Evolutionary conservation across 2,797 vertebrate species (phyloP).

Genomic region (Enteromius argenteus): DNA sequence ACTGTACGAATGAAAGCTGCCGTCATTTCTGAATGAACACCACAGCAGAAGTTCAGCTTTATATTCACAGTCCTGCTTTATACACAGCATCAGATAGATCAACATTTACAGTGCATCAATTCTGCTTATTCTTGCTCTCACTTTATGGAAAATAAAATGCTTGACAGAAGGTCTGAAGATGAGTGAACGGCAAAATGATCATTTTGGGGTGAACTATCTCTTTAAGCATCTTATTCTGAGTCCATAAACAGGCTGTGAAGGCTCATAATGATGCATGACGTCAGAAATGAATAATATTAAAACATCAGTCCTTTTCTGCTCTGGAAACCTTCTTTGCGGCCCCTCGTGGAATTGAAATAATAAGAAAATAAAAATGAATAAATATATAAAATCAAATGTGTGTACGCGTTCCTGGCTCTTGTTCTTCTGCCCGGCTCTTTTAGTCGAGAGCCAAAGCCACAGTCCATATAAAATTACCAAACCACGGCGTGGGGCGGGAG

Average conservation of each 20-base stretch:
- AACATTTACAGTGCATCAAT: neutral
- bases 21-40: neutral
- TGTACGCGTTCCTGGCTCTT: slow-evolving; percentile 56
- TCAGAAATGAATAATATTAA: slow-evolving; percentile 9
- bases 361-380: slow-evolving; percentile 77
- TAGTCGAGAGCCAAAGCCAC: slow-evolving; percentile 83
- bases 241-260: neutral
- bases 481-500: slow-evolving; percentile 71
- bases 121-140: neutral
- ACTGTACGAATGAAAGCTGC: neutral
- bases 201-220: neutral
- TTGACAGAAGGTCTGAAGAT: neutral
- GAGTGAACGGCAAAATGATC: neutral
- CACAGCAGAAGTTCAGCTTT: neutral
- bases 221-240: neutral
- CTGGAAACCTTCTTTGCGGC: slow-evolving; percentile 42
- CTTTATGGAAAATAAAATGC: neutral
- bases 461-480: slow-evolving; percentile 87
- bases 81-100: neutral
- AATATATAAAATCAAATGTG: slow-evolving; percentile 78
- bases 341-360: slow-evolving; percentile 70
- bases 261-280: neutral
- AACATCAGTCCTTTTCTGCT: slow-evolving; percentile 55
- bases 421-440: slow-evolving; percentile 74
- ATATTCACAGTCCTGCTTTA: neutral